Percentiles rank a stretch among this genome's conserved stretches.
These are phyloP conservation scores for Drosophila conformis DNA, from an alignment of 2,888 invertebrate species.

Conservation along the genomic window DNA sequence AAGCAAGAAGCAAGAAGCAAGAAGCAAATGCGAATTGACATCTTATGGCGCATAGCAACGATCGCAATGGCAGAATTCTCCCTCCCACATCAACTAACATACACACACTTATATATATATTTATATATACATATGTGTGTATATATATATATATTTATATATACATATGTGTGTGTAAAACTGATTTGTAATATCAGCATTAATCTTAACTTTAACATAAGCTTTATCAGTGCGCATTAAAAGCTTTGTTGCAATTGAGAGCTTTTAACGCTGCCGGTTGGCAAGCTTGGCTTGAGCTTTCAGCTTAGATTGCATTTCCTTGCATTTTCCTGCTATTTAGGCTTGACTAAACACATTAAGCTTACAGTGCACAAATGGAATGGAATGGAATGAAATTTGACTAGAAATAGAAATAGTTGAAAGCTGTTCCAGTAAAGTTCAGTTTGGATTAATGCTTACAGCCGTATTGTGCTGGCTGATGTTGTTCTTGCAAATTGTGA, in stretches of 20 bases:
- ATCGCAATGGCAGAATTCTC: background rate
- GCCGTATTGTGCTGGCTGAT: slow-evolving; percentile 9
- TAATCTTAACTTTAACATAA: background rate
- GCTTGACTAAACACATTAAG: background rate
- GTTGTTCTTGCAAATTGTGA: slow-evolving; percentile 5
- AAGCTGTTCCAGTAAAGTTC: background rate
- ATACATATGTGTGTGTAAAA: background rate
- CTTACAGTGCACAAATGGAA: background rate
- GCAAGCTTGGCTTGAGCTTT: background rate
- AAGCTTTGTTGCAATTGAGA: background rate
- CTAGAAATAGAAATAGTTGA: background rate
- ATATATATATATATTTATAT: no score
- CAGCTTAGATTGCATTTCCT: background rate
- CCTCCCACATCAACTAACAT: background rate
- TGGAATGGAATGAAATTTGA: background rate
- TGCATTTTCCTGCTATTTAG: background rate
- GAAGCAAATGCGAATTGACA: slow-evolving; percentile 12
- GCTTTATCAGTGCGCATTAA: background rate
- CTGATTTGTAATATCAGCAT: background rate
- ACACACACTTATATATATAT: background rate
- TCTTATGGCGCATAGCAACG: background rate
- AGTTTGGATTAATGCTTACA: slow-evolving; percentile 16
- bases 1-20: background rate
- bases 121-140: no score
- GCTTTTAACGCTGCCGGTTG: background rate